These are phyloP conservation scores for Cryptophagus acutangulus DNA, from an alignment of 2,888 invertebrate species.

Conservation along the genomic window DNA sequence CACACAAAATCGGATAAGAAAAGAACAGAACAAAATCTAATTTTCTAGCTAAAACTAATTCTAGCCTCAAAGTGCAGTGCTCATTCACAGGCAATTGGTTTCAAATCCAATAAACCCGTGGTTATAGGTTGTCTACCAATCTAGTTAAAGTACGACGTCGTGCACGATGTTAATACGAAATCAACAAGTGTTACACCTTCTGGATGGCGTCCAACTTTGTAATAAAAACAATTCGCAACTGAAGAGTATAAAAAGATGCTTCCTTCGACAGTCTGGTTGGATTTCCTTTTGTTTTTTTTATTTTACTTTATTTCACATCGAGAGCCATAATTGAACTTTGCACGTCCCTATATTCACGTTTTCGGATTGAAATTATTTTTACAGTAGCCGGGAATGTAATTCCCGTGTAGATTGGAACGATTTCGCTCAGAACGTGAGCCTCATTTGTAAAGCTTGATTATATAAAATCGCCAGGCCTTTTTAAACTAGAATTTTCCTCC, in stretches of 20 bases:
- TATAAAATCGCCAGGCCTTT: slow-evolving; percentile 3
- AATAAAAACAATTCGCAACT: slow-evolving; percentile 7
- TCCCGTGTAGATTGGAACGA: slow-evolving; percentile 24
- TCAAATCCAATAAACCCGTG: slow-evolving; percentile 36
- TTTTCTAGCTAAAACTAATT: slow-evolving; percentile 34
- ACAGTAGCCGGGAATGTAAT: slow-evolving; percentile 24
- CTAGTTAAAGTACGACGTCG: slow-evolving; percentile 3
- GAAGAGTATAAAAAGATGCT: too few species aligned
- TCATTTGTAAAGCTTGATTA: slow-evolving; percentile 27
- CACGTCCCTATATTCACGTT: slow-evolving; percentile 9
- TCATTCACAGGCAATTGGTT: slow-evolving; percentile 41
- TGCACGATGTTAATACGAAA: slow-evolving; percentile 23
- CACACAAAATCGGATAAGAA: too few species aligned
- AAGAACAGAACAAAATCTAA: slow-evolving; percentile 18
- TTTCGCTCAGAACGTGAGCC: slow-evolving; percentile 24
- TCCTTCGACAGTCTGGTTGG: background rate
- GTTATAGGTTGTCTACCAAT: slow-evolving; percentile 5
- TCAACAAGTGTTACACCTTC: slow-evolving; percentile 31
- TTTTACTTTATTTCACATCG: background rate
- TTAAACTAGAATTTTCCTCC: too few species aligned
- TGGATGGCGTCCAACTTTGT: background rate
- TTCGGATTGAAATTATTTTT: slow-evolving; percentile 24
- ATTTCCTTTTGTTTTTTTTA: background rate
- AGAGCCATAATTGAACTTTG: slow-evolving; percentile 10
- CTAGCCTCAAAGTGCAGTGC: slow-evolving; percentile 34